Conservation (phyloP, 2,888 invertebrate species). For the Agonopterix subpropinquella region DNA sequence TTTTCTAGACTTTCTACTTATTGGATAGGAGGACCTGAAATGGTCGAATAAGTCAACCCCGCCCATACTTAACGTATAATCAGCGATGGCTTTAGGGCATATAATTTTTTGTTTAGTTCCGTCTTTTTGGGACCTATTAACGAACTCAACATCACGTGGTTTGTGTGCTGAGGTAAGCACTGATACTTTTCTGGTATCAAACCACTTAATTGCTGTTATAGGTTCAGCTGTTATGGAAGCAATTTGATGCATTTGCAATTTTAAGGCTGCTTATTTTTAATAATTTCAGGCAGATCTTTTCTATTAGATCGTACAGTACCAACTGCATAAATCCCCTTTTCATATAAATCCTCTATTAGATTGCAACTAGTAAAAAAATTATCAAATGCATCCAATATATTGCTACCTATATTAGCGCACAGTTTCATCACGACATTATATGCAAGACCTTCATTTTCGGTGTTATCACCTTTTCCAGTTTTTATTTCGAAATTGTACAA, state of each 20-base stretch:
- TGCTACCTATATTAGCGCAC: conserved; percentile 13
- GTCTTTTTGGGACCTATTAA: conserved; percentile 30
- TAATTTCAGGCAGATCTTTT: conserved; percentile 16
- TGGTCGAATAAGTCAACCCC: conserved; percentile 32
- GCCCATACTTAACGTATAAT: conserved; percentile 29
- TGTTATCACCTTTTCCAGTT: conserved; percentile 13
- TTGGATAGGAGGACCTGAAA: conserved; percentile 29
- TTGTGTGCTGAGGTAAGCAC: conserved; percentile 22
- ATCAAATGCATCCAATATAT: conserved; percentile 27
- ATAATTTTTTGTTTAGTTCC: conserved; percentile 25
- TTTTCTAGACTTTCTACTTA: conserved; percentile 25
- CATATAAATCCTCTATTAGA: conserved; percentile 14
- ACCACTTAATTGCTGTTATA: conserved; percentile 23
- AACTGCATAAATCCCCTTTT: conserved; percentile 15
- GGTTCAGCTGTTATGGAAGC: conserved; percentile 22
- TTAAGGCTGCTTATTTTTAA: conserved; percentile 15
- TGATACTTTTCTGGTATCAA: conserved; percentile 20
- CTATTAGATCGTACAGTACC: conserved; percentile 17
- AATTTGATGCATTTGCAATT: conserved; percentile 24
- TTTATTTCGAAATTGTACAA: conserved; percentile 13
- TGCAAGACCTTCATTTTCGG: conserved; percentile 16
- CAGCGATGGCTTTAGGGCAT: conserved; percentile 27
- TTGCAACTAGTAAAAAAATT: conserved; percentile 25
- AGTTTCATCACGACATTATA: conserved; percentile 20
- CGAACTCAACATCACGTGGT: conserved; percentile 14